phyloP scores from a whole-genome alignment of 1,140 invertebrate species.

The Drosophila equinoxialis region DNA sequence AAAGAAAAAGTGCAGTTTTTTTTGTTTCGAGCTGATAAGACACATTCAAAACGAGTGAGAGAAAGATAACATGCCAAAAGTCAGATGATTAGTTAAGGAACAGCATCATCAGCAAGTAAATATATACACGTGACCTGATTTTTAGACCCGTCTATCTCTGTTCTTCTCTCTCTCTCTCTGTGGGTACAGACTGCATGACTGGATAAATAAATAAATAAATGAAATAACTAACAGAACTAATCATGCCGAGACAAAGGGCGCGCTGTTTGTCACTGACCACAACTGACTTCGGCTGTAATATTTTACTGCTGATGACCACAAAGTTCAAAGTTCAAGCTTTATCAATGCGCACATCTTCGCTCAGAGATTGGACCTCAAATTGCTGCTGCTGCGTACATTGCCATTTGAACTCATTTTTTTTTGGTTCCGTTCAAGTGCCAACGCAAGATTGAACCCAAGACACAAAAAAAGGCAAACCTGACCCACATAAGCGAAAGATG shows the following conservation, averaged over 20 bases:
- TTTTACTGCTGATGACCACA: conserved; percentile 59
- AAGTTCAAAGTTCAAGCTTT: conserved; percentile 74
- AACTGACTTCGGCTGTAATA: conserved; percentile 50
- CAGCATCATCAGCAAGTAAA: conserved; percentile 29
- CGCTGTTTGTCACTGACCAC: conserved; percentile 26
- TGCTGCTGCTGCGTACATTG: conserved; percentile 63
- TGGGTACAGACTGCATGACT: conserved; percentile 9
- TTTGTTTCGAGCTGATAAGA: conserved; percentile 20
- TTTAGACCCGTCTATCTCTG: background rate
- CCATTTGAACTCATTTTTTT: conserved; percentile 55
- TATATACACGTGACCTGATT: conserved; percentile 68
- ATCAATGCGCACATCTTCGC: conserved; percentile 61
- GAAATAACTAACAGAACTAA: conserved; percentile 49
- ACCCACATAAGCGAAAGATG: conserved; percentile 40
- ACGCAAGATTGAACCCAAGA: conserved; percentile 36
- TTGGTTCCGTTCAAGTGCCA: conserved; percentile 28
- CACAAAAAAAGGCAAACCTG: conserved; percentile 29
- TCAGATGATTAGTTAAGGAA: conserved; percentile 13
- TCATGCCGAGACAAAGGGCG: conserved; percentile 24
- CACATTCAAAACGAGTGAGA: background rate
- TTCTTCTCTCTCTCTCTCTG: background rate
- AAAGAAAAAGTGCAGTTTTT: conserved; percentile 18
- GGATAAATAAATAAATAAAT: conserved; percentile 55
- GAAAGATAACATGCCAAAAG: conserved; percentile 4
- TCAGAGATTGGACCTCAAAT: conserved; percentile 44